Conservation (phyloP, 2,797 vertebrate species). For the Acrocephalus scirpaceus region DNA sequence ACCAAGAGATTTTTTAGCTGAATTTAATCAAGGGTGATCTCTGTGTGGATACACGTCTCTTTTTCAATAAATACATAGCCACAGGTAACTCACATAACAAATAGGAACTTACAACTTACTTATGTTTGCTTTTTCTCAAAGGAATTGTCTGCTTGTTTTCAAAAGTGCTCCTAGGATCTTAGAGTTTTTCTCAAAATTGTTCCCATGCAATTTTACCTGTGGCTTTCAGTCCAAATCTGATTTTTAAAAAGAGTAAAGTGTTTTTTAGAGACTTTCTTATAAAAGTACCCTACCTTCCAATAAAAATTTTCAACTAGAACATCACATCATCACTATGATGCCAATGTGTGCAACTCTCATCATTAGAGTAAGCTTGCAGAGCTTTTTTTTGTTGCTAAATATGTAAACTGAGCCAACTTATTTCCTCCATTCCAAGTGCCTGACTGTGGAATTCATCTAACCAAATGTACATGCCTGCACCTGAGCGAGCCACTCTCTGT, state of each 20-base stretch:
- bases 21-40: background rate
- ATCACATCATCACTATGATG: background rate
- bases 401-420: background rate
- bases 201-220: slow-evolving; percentile 72
- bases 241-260: background rate
- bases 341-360: background rate
- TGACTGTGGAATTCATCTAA: background rate
- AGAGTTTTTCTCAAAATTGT: slow-evolving; percentile 72
- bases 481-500: background rate
- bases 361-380: background rate
- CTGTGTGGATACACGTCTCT: background rate
- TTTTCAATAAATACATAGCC: background rate
- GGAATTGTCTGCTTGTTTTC: background rate
- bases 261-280: background rate
- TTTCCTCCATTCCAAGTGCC: background rate
- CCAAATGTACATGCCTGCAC: slow-evolving; percentile 1
- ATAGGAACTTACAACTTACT: slow-evolving; percentile 1
- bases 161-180: background rate
- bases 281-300: background rate
- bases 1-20: background rate
- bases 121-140: slow-evolving; percentile 11
- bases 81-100: background rate
- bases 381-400: slow-evolving; percentile 1
- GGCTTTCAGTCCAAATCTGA: slow-evolving; percentile 71
- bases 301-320: background rate